Base-by-base conservation (phyloP, 92 coral and sea anemone species). In the Scolanthus callimorphus region DNA sequence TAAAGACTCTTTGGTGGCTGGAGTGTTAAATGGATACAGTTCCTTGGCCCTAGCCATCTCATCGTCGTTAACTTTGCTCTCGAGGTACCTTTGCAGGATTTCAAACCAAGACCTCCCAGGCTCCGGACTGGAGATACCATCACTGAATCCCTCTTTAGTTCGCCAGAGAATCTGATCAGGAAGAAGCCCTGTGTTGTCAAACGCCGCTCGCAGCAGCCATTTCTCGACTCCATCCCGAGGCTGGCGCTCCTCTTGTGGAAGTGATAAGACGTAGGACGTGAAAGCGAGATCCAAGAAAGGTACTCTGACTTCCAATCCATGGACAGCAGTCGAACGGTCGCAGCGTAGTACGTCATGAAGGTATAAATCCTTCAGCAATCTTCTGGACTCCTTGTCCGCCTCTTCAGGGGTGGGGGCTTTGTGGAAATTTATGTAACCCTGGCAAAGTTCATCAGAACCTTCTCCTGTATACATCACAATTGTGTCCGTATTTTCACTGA, bases 161-260 rank as follows among this genome's bases (percentile, higher is more conserved):
- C 76, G 81, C 88, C 88, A 81, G n/a, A 81, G 29, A 25, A 81
- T 69, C 27, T 81, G 82, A 3, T 49, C n/a, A 1, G 88, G 83
- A 2, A 81, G 77, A 28, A 76, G 34, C 4, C 59, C 64, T 46
- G 73, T 49, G 28, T 49, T 39, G 59, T 74, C 83, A 26, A 66
- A 78, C 28, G 88, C 69, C 2, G 88, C 75, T 31, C 88, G 82
- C 19, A 81, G 60, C 22, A 81, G 77, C 41, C 65, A 78, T 41
- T 81, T 81, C 58, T 81, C 88, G 3, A 52, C 54, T 13, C 83
- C 78, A 15, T 51, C 44, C 31, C 22, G 56, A 12, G 83, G 83
- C 24, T 61, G 83, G 27, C 83, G 77, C 57, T 55, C 61, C 2
- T 55, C 58, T 15, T 78, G 55, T 1, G 78, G 78, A 17, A 77